Percentiles rank a stretch among this genome's conserved stretches.
phyloP scores from a whole-genome alignment of 2,113 vertebrate genomes.

The Rhineura floridana region DNA sequence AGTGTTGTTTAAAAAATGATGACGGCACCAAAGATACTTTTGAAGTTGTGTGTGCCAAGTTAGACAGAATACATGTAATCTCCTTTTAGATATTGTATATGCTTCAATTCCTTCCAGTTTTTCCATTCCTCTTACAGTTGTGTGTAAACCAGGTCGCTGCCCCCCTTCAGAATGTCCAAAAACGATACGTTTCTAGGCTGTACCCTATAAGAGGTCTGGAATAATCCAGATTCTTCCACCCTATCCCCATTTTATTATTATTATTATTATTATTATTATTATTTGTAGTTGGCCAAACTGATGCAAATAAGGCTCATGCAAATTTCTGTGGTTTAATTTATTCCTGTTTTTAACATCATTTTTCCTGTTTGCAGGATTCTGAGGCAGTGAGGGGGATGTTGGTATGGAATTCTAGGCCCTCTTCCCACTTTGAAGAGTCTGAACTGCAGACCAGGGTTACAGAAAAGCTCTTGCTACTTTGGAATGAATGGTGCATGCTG shows the following conservation, averaged over 20 bases:
- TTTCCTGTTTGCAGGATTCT: not conserved
- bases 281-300: not conserved
- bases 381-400: no score
- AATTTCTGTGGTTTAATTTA: not conserved
- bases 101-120: not conserved
- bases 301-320: no score
- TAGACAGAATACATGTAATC: no score
- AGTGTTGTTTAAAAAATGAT: no score
- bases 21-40: no score
- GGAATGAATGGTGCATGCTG: no score
- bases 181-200: constrained; percentile 1
- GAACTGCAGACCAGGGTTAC: not conserved
- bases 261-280: not conserved
- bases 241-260: not conserved
- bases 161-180: no score
- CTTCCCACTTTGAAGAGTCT: not conserved
- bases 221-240: not conserved
- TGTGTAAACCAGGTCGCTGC: no score
- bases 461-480: not conserved
- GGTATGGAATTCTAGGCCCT: not conserved
- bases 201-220: not conserved
- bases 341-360: not conserved
- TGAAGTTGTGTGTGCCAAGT: not conserved
- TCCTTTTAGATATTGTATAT: not conserved
- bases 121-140: not conserved